Percentiles rank a stretch among this genome's conserved stretches.
Evolutionary conservation across 2,888 invertebrate species (phyloP).

Genomic region (Caradrina clavipalpis): DNA sequence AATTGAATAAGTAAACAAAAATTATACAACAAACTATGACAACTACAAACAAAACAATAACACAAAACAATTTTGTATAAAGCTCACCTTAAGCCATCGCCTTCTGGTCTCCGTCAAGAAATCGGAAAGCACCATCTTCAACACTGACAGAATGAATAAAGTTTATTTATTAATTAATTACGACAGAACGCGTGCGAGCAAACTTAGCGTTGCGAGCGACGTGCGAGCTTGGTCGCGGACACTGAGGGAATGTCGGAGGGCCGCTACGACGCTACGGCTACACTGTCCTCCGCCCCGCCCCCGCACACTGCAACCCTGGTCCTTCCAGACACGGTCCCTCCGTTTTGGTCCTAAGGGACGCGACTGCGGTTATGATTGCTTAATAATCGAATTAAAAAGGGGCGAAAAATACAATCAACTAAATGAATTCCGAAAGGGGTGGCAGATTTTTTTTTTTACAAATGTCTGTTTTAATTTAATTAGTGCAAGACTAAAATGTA

Average conservation of each 20-base stretch:
- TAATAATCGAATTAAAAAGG: constrained; percentile 66
- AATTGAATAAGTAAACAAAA: constrained; percentile 6
- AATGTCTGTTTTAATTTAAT: constrained; percentile 47
- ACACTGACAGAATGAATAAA: constrained; percentile 31
- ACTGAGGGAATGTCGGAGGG: constrained; percentile 76
- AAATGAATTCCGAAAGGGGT: constrained; percentile 59
- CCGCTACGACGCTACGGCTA: constrained; percentile 47
- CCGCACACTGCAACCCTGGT: constrained; percentile 32
- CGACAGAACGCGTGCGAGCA: constrained; percentile 55
- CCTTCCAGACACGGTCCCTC: constrained; percentile 9
- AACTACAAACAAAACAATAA: constrained; percentile 4
- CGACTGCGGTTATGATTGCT: constrained; percentile 62
- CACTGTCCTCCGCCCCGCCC: constrained; percentile 58
- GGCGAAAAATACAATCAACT: constrained; percentile 63
- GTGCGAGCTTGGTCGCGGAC: constrained; percentile 65
- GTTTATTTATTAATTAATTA: constrained; percentile 43
- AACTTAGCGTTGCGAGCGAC: constrained; percentile 57
- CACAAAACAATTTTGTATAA: constrained; percentile 7
- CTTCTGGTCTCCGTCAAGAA: constrained; percentile 86
- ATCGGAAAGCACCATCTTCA: constrained; percentile 85
- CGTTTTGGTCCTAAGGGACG: constrained; percentile 38
- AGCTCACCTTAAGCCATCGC: constrained; percentile 85
- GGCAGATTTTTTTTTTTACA: constrained; percentile 32
- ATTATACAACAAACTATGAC: constrained; percentile 3
- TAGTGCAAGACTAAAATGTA: constrained; percentile 21